phyloP scores from a whole-genome alignment of 2,797 vertebrate genomes.

The Tadarida brasiliensis region DNA sequence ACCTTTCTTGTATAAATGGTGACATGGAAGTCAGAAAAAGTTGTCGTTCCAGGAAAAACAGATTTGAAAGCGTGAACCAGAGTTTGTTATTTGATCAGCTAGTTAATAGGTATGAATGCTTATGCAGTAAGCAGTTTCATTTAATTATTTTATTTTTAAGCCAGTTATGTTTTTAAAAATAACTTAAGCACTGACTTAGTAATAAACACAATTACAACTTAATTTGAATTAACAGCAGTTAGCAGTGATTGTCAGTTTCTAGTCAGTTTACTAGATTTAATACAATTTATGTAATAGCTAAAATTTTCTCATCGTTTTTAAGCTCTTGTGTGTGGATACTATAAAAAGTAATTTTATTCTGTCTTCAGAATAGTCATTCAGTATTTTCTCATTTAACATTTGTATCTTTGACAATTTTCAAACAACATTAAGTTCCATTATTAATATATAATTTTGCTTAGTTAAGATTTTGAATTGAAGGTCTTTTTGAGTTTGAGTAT shows the following conservation, averaged over 20 bases:
- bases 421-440: constrained; percentile 33
- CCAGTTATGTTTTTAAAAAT: not conserved
- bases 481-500: constrained; percentile 1
- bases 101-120: constrained; percentile 96
- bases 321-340: constrained; percentile 14
- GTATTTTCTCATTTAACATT: constrained; percentile 57
- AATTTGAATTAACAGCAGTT: constrained; percentile 37
- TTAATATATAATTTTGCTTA: constrained; percentile 36
- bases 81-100: constrained; percentile 99
- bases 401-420: constrained; percentile 54
- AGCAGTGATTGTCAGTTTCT: not conserved
- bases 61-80: constrained; percentile 99
- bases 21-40: constrained; percentile 98
- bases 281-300: constrained; percentile 20
- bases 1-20: constrained; percentile 97
- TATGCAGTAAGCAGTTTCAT: constrained; percentile 42
- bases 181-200: not conserved
- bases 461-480: constrained; percentile 45
- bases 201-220: constrained; percentile 13
- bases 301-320: constrained; percentile 39
- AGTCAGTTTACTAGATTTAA: constrained; percentile 22
- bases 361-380: constrained; percentile 12
- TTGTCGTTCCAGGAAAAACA: constrained; percentile 96
- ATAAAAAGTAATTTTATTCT: constrained; percentile 64
- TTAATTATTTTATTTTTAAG: constrained; percentile 59